A percentile compares a stretch with the other conserved stretches of the same genome.
These are phyloP conservation scores for Eurypyga helias DNA, from an alignment of 2,113 vertebrate genomes.

Conservation along the genomic window DNA sequence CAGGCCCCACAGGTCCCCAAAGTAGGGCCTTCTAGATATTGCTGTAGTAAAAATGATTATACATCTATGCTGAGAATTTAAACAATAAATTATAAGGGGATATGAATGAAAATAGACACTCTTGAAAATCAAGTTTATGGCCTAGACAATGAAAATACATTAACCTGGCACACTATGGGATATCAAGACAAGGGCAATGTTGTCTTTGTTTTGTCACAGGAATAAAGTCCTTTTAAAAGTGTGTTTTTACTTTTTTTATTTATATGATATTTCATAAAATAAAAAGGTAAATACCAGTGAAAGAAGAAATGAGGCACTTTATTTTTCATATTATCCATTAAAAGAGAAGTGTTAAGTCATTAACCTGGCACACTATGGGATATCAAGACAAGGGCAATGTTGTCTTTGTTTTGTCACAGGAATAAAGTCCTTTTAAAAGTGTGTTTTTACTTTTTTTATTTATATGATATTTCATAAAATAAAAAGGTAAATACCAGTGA, in stretches of 20 bases:
- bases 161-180: background rate
- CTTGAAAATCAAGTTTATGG: conserved; percentile 5
- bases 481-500: background rate
- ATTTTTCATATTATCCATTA: background rate
- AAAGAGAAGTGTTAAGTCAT: background rate
- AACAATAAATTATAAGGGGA: background rate
- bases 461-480: background rate
- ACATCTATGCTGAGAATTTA: background rate
- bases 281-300: background rate
- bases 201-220: background rate
- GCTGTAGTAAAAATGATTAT: background rate
- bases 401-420: background rate
- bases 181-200: background rate
- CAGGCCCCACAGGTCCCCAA: background rate
- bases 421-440: background rate
- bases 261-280: background rate
- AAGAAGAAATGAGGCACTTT: background rate
- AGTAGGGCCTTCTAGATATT: background rate
- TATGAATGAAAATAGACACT: background rate
- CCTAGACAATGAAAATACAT: background rate
- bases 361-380: background rate
- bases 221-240: background rate
- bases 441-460: background rate
- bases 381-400: background rate
- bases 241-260: background rate